Percentiles rank a stretch among this genome's conserved stretches.
phyloP scores from a whole-genome alignment of 2,888 invertebrate genomes.

The Amblyjoppa proteus region DNA sequence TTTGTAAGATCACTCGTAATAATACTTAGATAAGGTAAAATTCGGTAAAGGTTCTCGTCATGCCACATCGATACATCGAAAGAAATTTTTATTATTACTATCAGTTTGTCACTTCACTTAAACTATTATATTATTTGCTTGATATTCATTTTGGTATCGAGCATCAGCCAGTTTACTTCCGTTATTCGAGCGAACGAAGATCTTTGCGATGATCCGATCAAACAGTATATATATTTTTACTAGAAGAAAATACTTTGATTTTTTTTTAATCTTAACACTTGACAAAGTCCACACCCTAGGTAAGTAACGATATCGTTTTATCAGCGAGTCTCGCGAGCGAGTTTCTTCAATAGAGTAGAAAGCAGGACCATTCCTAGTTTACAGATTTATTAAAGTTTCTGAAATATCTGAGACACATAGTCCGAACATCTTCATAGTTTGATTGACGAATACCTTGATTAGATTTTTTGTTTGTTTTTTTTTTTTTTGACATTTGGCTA shows the following conservation, averaged over 20 bases:
- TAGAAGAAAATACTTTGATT: slow-evolving; percentile 16
- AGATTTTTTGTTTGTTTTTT: slow-evolving; percentile 11
- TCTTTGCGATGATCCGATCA: background rate
- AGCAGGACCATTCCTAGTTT: slow-evolving; percentile 25
- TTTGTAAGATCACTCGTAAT: background rate
- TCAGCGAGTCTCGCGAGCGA: background rate
- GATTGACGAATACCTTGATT: slow-evolving; percentile 59
- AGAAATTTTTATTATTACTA: slow-evolving; percentile 10
- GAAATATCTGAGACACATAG: slow-evolving; percentile 58
- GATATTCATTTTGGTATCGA: slow-evolving; percentile 3
- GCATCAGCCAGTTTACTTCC: background rate
- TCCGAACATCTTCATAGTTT: slow-evolving; percentile 66
- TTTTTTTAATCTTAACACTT: background rate
- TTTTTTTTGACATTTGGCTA: slow-evolving; percentile 64
- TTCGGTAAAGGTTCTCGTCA: background rate
- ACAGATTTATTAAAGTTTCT: slow-evolving; percentile 65
- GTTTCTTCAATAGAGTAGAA: background rate
- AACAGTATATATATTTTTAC: slow-evolving; percentile 4
- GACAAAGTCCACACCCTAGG: background rate
- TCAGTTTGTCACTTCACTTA: slow-evolving; percentile 2
- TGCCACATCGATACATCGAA: background rate
- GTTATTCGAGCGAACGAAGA: background rate
- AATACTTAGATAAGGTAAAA: background rate
- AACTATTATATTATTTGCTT: slow-evolving; percentile 1
- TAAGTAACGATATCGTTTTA: slow-evolving; percentile 2